These are phyloP conservation scores for Poecilia wingei DNA, from an alignment of 2,797 vertebrate species.

Conservation along the genomic window DNA sequence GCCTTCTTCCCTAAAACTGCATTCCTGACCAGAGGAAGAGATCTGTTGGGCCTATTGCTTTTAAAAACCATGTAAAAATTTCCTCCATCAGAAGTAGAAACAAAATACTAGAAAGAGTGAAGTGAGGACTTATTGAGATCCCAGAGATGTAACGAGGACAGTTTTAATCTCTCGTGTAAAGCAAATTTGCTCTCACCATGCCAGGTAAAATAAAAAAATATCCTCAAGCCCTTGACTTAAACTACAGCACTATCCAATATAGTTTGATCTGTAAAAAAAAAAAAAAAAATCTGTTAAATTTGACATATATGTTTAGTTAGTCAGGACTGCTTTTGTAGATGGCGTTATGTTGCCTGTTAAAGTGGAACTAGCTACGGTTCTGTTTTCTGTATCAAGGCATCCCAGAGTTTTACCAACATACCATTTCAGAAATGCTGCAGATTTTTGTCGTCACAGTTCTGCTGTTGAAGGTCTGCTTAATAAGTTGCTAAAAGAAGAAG, in stretches of 20 bases:
- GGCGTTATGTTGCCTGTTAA: background rate
- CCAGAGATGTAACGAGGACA: background rate
- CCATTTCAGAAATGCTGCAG: background rate
- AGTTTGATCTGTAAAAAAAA: background rate
- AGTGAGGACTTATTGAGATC: background rate
- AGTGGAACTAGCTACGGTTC: background rate
- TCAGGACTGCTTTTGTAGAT: background rate
- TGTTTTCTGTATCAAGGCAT: background rate
- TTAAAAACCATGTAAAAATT: background rate
- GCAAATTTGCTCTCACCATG: background rate
- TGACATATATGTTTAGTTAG: background rate
- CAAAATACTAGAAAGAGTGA: background rate
- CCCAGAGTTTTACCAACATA: background rate
- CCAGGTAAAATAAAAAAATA: background rate
- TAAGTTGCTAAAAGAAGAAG: background rate
- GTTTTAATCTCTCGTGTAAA: background rate
- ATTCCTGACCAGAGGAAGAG: constrained; percentile 34
- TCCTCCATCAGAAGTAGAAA: background rate
- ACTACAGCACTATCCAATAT: background rate
- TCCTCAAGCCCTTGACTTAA: background rate
- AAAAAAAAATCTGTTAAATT: background rate
- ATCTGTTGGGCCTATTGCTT: constrained; percentile 32
- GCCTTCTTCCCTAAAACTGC: constrained; percentile 28
- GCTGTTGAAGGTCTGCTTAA: background rate
- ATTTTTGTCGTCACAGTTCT: background rate